phyloP scores from a whole-genome alignment of 2,797 vertebrate species.

The Danio albolineatus region DNA sequence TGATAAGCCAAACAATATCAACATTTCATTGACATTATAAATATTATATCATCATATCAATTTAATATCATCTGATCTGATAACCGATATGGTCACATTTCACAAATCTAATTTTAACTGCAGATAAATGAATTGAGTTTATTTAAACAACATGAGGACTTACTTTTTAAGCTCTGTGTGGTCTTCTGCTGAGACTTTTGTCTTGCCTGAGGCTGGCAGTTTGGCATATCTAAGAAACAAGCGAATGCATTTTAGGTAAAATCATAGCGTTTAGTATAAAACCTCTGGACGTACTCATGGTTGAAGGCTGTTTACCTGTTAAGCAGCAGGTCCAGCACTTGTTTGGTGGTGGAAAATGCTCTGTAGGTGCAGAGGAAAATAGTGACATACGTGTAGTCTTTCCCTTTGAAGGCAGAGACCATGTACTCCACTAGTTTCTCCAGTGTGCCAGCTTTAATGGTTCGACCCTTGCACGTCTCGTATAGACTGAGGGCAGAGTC shows the following conservation, averaged over 20 bases:
- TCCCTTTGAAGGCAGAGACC: slow-evolving; percentile 93
- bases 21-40: too few relatives aligned
- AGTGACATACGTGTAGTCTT: slow-evolving; percentile 97
- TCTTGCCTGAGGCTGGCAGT: slow-evolving; percentile 76
- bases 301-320: slow-evolving; percentile 81
- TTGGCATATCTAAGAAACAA: slow-evolving; percentile 79
- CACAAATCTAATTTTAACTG: background rate
- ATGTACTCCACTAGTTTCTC: slow-evolving; percentile 98
- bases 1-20: background rate
- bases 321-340: slow-evolving; percentile 95
- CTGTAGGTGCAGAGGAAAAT: slow-evolving; percentile 98
- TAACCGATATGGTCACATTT: background rate
- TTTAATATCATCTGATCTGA: background rate
- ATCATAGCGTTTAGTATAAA: background rate
- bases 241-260: background rate
- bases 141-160: slow-evolving; percentile 58
- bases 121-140: background rate
- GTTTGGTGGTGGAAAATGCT: slow-evolving; percentile 91
- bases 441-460: slow-evolving; percentile 96
- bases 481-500: slow-evolving; percentile 92
- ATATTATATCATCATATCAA: too few relatives aligned
- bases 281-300: background rate
- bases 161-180: slow-evolving; percentile 85
- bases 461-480: slow-evolving; percentile 95
- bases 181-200: slow-evolving; percentile 78